Conservation (phyloP, 2,888 invertebrate genomes). For the Acanthococcus lagerstroemiae region DNA sequence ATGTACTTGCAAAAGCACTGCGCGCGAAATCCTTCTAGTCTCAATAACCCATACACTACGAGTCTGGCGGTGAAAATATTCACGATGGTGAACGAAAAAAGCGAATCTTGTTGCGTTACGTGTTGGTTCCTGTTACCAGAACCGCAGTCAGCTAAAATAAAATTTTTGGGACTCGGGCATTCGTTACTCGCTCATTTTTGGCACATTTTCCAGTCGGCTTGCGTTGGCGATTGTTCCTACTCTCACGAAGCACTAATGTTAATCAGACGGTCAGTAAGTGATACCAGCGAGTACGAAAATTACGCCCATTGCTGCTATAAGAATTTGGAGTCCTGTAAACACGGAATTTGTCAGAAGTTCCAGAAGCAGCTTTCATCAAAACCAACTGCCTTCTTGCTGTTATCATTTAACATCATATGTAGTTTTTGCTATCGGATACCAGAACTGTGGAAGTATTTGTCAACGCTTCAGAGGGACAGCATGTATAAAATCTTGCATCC, state of each 20-base stretch:
- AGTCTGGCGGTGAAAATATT: slow-evolving; percentile 31
- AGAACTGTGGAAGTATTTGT: slow-evolving; percentile 20
- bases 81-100: slow-evolving; percentile 1
- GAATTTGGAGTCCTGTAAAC: not conserved
- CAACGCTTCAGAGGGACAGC: not conserved
- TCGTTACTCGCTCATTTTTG: slow-evolving; percentile 5
- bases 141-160: not conserved
- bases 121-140: slow-evolving; percentile 18
- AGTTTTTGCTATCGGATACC: slow-evolving; percentile 16
- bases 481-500: not conserved
- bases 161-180: slow-evolving; percentile 10
- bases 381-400: not conserved
- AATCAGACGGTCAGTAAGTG: not conserved
- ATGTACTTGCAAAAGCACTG: slow-evolving; percentile 27
- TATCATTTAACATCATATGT: slow-evolving; percentile 4
- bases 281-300: slow-evolving; percentile 3
- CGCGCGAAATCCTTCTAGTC: slow-evolving; percentile 4
- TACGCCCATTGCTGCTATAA: slow-evolving; percentile 6
- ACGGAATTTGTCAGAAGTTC: slow-evolving; percentile 6
- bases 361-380: not conserved
- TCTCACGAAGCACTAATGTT: not conserved
- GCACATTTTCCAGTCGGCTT: not conserved
- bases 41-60: slow-evolving; percentile 23
- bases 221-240: not conserved
- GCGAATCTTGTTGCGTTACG: slow-evolving; percentile 3